A percentile compares a stretch with the other conserved stretches of the same genome.
phyloP scores from a whole-genome alignment of 2,113 vertebrate species.

The Capreolus pygargus region DNA sequence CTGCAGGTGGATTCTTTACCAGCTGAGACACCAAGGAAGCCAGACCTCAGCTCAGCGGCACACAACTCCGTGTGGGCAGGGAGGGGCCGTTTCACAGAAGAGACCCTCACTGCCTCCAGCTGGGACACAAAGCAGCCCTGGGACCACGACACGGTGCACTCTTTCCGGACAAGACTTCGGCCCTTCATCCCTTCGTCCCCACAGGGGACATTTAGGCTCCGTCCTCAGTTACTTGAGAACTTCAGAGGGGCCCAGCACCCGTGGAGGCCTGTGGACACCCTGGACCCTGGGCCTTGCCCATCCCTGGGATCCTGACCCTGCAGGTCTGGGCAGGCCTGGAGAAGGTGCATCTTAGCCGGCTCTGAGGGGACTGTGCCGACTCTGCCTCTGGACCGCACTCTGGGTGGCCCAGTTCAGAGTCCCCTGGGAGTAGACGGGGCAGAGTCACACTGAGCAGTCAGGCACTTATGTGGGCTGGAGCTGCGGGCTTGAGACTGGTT shows the following conservation, averaged over 20 bases:
- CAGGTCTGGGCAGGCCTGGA: neutral
- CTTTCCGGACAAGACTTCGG: neutral
- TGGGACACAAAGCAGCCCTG: neutral
- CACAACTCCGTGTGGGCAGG: neutral
- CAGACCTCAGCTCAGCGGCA: neutral
- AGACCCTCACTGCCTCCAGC: neutral
- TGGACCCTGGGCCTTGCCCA: neutral
- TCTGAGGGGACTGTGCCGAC: neutral
- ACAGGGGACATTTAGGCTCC: neutral
- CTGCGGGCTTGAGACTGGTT: neutral
- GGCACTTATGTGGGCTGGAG: neutral
- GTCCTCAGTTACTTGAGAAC: neutral
- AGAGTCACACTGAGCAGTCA: neutral
- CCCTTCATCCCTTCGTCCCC: neutral
- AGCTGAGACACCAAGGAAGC: neutral
- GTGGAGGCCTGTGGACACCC: neutral
- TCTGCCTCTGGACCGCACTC: neutral
- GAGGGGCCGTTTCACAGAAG: neutral
- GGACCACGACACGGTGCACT: accelerated
- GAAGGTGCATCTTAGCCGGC: neutral
- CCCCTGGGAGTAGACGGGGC: neutral
- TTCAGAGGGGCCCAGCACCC: neutral
- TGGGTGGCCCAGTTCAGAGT: neutral
- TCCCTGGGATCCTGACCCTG: neutral
- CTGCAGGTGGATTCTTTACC: neutral